These are phyloP conservation scores for Apteryx owenii DNA, from an alignment of 2,113 vertebrate genomes.

Conservation along the genomic window DNA sequence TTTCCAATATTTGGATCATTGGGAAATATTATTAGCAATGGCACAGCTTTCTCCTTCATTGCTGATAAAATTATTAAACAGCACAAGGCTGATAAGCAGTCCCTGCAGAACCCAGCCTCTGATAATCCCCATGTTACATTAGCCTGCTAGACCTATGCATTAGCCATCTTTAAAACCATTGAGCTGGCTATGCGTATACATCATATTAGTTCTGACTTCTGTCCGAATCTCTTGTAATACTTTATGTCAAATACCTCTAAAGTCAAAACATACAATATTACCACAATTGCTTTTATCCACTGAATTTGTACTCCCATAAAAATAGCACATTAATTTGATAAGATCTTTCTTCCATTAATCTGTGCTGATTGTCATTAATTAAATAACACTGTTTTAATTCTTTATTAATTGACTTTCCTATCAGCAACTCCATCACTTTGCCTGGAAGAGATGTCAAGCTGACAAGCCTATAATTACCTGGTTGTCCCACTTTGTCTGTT, in stretches of 20 bases:
- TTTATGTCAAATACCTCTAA: not conserved
- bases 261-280: not conserved
- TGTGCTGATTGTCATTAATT: slow-evolving; percentile 67
- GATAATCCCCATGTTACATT: not conserved
- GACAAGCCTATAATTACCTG: slow-evolving; percentile 53
- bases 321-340: slow-evolving; percentile 60
- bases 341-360: slow-evolving; percentile 63
- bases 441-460: slow-evolving; percentile 20
- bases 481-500: slow-evolving; percentile 52
- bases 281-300: slow-evolving; percentile 33
- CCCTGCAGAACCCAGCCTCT: not conserved
- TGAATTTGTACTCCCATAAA: slow-evolving; percentile 45
- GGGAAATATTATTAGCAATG: not conserved
- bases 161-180: not conserved
- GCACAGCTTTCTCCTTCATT: not conserved
- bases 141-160: not conserved
- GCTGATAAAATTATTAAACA: not conserved
- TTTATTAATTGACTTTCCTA: slow-evolving; percentile 63
- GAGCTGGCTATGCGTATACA: not conserved
- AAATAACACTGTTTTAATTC: slow-evolving; percentile 59
- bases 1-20: not conserved
- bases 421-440: slow-evolving; percentile 55
- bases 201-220: not conserved
- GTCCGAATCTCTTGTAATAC: not conserved
- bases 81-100: not conserved